phyloP scores from a whole-genome alignment of 92 coral and sea anemone species.

The Bergia sp. region DNA sequence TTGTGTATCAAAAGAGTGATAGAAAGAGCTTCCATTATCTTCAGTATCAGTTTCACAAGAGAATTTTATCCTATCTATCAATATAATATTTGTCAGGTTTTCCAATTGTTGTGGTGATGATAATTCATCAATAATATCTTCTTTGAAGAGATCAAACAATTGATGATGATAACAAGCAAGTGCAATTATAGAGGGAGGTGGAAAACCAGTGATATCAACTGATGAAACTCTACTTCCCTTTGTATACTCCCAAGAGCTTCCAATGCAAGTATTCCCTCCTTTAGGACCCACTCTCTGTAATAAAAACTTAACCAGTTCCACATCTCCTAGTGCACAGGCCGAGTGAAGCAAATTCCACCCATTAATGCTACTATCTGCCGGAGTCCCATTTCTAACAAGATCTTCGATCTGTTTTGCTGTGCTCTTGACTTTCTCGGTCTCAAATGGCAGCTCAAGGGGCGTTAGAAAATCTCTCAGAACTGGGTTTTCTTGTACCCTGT shows the following conservation, averaged over 20 bases:
- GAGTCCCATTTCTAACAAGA: neutral
- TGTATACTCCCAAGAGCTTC: neutral
- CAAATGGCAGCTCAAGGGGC: neutral
- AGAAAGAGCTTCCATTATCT: too few relatives aligned
- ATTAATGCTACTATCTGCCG: constrained; percentile 1
- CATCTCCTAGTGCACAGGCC: constrained; percentile 18
- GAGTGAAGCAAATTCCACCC: constrained; percentile 12
- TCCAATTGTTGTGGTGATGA: neutral
- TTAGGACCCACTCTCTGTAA: neutral
- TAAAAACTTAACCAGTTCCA: constrained; percentile 1
- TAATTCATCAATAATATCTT: neutral
- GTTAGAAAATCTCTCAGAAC: neutral
- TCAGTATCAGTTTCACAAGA: neutral
- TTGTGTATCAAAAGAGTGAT: neutral
- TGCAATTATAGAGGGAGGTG: neutral
- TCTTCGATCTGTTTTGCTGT: neutral
- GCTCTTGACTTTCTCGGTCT: neutral
- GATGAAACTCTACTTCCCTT: neutral
- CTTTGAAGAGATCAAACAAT: constrained; percentile 17
- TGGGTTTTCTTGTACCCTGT: neutral
- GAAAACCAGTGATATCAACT: neutral
- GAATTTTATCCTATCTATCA: neutral
- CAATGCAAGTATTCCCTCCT: neutral
- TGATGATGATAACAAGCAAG: neutral
- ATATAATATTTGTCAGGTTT: neutral